Evolutionary conservation across 2,888 invertebrate genomes (phyloP), one percentile per base, ranked within the genome.

Genomic region (Xestia sexstrigata): DNA sequence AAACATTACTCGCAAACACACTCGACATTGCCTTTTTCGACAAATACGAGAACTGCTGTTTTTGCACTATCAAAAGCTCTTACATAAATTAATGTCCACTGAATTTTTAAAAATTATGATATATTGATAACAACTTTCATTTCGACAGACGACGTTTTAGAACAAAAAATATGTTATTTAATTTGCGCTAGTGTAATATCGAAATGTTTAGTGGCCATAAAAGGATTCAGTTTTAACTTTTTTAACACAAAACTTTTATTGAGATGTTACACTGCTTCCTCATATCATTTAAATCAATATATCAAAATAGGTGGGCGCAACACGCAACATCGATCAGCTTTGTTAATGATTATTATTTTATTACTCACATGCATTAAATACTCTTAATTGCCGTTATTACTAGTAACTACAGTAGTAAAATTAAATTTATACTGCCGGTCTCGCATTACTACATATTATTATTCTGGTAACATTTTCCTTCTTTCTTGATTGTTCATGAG

Each of bases 1-100:
- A 67, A 79, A 78, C 62, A 74, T 73, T 5, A 30, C 39, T 47
- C 55, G 23, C 49, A 15, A 79, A 72, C 67, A 83, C 60, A 78
- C 49, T 7, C 26, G 65, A 62, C 71, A 30, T 73, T 76, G 35
- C 82, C 81, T 85, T 86, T 82, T 87, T 78, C n/a, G 67, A 76
- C 74, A 67, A 70, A 82, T 80, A 63, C 73, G 66, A 77, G 69
- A 79, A 73, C 60, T 65, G 73, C 60, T 74, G 68, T 79, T 82
- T 84, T 74, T 84, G 83, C 74, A 70, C 70, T 70, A 79, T 67
- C 71, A 83, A 76, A n/a, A 77, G 39, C 39, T 60, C 26, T 47
- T 55, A 66, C 74, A 67, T 68, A 62, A 39, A 79, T 84, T 60
- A 78, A 65, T 71, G 65, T 74, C 52, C 9, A 47, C 20, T 13